A percentile compares a stretch with the other conserved stretches of the same genome.
These are phyloP conservation scores for Hyla sarda DNA, from an alignment of 2,113 vertebrate species.

Conservation along the genomic window DNA sequence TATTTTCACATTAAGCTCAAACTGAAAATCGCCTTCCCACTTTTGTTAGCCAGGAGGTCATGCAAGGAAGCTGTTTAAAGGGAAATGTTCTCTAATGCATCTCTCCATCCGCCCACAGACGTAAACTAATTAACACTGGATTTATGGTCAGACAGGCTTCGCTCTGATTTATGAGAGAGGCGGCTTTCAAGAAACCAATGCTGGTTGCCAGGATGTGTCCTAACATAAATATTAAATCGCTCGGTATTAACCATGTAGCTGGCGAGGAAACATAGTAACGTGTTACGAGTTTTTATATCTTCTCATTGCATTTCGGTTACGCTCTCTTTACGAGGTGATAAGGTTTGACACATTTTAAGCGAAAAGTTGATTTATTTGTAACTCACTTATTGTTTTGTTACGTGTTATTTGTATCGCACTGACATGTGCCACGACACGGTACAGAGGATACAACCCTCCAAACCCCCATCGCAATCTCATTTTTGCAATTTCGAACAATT, in stretches of 20 bases:
- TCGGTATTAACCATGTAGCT: constrained; percentile 20
- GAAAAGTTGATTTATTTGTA: neutral
- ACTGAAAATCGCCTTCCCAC: neutral
- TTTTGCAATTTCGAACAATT: no score
- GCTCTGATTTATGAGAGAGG: constrained; percentile 48
- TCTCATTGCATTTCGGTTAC: neutral
- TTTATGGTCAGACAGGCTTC: constrained; percentile 33
- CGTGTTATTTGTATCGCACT: no score
- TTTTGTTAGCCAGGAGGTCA: constrained; percentile 21
- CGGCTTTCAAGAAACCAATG: constrained; percentile 33
- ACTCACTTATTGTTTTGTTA: neutral
- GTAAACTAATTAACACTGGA: constrained; percentile 45
- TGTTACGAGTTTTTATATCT: neutral
- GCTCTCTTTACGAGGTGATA: neutral
- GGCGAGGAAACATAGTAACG: neutral
- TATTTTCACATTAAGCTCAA: constrained; percentile 23
- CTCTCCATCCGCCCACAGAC: constrained; percentile 41
- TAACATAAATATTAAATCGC: constrained; percentile 38
- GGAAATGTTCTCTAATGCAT: constrained; percentile 35
- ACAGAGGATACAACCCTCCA: no score
- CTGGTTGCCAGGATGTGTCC: constrained; percentile 32
- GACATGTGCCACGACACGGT: no score
- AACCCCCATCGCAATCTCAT: no score
- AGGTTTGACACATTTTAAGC: neutral
- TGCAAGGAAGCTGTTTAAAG: constrained; percentile 28